A percentile compares a stretch with the other conserved stretches of the same genome.
Evolutionary conservation across 2,888 invertebrate genomes (phyloP).

Genomic region (Caenorhabditis angaria): DNA sequence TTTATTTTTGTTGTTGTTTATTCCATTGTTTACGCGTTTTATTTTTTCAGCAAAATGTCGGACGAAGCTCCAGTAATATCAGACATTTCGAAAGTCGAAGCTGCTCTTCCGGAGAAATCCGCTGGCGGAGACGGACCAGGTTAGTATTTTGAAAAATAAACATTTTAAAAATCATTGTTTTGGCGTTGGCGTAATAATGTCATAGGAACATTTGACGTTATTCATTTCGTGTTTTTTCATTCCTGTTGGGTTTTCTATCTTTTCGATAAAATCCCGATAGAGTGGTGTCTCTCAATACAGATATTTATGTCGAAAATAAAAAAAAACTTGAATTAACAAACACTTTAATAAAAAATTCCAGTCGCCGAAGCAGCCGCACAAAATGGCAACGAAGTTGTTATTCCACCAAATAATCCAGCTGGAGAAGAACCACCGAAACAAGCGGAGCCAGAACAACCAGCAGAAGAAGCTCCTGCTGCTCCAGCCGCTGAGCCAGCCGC

Average conservation of each 20-base stretch:
- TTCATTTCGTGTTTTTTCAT: too few species aligned
- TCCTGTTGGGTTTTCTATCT: too few species aligned
- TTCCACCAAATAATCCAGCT: constrained; percentile 2
- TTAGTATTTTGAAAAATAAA: not conserved
- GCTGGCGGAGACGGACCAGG: constrained; percentile 3
- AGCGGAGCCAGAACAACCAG: constrained; percentile 6
- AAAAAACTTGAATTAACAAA: too few species aligned
- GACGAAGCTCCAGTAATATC: constrained; percentile 18
- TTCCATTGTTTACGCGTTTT: not conserved
- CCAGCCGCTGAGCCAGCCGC: constrained; percentile 7
- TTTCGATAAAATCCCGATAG: too few species aligned
- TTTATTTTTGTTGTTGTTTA: constrained; percentile 3
- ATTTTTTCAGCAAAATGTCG: constrained; percentile 19
- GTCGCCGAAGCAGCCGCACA: not conserved
- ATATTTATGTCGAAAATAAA: not conserved
- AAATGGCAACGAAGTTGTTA: not conserved
- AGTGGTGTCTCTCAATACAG: too few species aligned
- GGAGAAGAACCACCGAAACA: constrained; percentile 6
- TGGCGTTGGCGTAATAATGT: too few species aligned
- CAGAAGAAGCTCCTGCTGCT: constrained; percentile 4
- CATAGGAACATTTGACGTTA: too few species aligned
- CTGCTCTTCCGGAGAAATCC: constrained; percentile 13
- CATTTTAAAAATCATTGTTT: too few species aligned
- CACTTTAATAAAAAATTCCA: too few species aligned
- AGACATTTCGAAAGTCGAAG: constrained; percentile 14